Evolutionary conservation across 2,113 vertebrate genomes (phyloP), one percentile per base, ranked within the genome.

Genomic region (Elephas maximus): DNA sequence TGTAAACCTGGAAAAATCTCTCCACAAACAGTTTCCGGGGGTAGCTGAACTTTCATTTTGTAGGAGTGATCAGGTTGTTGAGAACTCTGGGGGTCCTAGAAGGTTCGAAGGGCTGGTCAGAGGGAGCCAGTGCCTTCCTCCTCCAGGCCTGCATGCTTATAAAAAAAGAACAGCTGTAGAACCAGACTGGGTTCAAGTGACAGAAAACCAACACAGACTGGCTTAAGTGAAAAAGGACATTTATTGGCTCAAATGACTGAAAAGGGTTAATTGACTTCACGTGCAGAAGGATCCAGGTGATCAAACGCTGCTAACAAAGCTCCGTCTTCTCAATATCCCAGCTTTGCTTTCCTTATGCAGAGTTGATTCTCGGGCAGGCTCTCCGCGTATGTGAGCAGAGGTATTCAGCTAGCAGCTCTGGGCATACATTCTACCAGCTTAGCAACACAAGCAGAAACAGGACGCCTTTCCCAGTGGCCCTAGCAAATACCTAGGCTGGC

Each of bases 361-460:
- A 26, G 26, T 4, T 8, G 37, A 30, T 28, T 69, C 28, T 37
- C 24, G 23, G 33, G n/a, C 57, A 28, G 76, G 15, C 15, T 45
- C 18, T 74, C 60, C n/a, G 45, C 12, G 9, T 3, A 0, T 2
- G 28, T 6, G 7, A 15, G 5, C 24, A 23, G 1, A 41, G 12
- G 23, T 23, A 17, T 17, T 44, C 12, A 1, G 15, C 26, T 5
- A 5, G 24, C 23, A 51, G 44, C 28, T 33, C 69, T 18, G 37
- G 2, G n/a, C 33, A 41, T 23, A 1, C 1, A 17, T 21, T 10
- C 26, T 20, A 1, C 33, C 23, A 51, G 24, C 78, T 73, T 18
- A 21, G 23, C 65, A n/a, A 23, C 33, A 20, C 18, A 6, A 5
- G 69, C 17, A n/a, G n/a, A 51, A 20, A 6, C 23, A 33, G 6